Conservation (phyloP, 2,113 vertebrate genomes). For the Mesoclemmys tuberculata region DNA sequence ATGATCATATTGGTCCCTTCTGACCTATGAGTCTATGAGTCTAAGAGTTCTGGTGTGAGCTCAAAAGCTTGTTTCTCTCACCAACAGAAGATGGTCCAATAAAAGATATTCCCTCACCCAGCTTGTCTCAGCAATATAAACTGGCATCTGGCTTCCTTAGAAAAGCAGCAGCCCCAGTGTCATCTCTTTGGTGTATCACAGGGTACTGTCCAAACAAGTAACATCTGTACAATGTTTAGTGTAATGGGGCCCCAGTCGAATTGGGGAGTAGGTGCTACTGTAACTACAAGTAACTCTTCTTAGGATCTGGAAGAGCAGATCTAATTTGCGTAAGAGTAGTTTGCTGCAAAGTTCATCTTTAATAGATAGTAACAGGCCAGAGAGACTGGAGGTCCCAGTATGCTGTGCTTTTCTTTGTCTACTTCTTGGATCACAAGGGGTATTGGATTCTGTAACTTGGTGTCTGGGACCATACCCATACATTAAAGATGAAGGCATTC, state of each 20-base stretch:
- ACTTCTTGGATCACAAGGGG: accelerated
- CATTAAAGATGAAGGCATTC: accelerated
- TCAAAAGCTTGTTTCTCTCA: not conserved
- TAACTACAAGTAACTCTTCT: not conserved
- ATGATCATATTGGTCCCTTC: too few relatives aligned
- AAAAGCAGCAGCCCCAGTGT: not conserved
- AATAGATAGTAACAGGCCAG: not conserved
- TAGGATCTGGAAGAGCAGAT: not conserved
- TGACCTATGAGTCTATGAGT: too few relatives aligned
- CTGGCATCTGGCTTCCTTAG: not conserved
- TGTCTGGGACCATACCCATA: accelerated
- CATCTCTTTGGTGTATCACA: not conserved
- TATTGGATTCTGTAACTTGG: accelerated
- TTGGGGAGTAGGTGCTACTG: not conserved
- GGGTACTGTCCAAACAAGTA: not conserved
- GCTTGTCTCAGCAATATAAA: not conserved
- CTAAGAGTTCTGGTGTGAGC: too few relatives aligned
- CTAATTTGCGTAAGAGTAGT: not conserved
- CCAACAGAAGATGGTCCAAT: not conserved
- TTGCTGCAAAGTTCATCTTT: not conserved
- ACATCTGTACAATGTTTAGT: not conserved
- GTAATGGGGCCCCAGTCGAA: not conserved
- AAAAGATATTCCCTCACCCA: not conserved
- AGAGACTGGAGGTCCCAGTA: not conserved
- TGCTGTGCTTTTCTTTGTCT: accelerated